Evolutionary conservation across 2,797 vertebrate genomes (phyloP).

Genomic region (Graptemys geographica): DNA sequence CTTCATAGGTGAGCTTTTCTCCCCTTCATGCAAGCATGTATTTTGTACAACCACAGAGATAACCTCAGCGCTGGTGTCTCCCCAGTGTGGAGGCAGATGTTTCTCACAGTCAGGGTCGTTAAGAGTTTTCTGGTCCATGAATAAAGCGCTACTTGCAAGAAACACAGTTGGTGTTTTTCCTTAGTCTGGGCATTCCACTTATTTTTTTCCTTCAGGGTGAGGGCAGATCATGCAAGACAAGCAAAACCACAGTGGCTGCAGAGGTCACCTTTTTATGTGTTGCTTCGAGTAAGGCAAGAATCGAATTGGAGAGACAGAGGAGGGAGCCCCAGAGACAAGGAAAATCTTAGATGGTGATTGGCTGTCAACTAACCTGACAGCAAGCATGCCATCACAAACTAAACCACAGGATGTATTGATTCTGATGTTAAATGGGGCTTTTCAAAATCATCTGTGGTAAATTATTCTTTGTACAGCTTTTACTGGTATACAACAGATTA

Average conservation of each 20-base stretch:
- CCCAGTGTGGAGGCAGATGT: neutral
- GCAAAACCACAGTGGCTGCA: neutral
- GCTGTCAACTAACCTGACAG: constrained; percentile 14
- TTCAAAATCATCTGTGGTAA: neutral
- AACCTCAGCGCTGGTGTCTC: neutral
- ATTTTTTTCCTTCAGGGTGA: neutral
- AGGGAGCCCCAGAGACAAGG: neutral
- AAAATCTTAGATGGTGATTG: neutral
- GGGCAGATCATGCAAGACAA: neutral
- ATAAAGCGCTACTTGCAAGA: neutral
- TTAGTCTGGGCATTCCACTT: neutral
- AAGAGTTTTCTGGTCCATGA: neutral
- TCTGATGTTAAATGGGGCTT: neutral
- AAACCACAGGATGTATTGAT: constrained; percentile 17
- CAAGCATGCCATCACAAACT: neutral
- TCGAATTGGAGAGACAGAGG: neutral
- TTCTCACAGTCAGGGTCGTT: neutral
- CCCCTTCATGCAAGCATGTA: neutral
- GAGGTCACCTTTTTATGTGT: neutral
- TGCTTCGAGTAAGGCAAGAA: neutral
- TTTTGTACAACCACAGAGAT: neutral
- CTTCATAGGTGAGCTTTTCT: neutral
- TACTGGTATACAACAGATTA: neutral
- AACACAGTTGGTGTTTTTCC: neutral
- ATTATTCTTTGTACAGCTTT: constrained; percentile 31